Evolutionary conservation across 2,888 invertebrate genomes (phyloP).

Genomic region (Drosophila limbata): DNA sequence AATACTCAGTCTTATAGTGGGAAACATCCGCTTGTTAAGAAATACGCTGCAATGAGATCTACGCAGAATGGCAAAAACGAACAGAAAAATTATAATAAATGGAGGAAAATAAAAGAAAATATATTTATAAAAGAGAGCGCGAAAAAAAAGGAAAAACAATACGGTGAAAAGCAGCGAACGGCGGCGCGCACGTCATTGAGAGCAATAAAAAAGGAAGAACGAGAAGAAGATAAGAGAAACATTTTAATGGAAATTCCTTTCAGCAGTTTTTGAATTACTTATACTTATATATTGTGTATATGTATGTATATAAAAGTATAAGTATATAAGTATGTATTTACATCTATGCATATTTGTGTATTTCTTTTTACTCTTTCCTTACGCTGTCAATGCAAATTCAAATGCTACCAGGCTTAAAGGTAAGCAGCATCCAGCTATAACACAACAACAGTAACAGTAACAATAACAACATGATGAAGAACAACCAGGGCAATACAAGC

Average conservation of each 20-base stretch:
- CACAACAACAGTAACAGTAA: constrained; percentile 36
- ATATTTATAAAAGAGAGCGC: constrained; percentile 14
- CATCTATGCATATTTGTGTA: constrained; percentile 49
- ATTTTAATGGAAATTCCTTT: constrained; percentile 80
- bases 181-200: constrained; percentile 65
- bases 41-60: constrained; percentile 83
- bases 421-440: constrained; percentile 55
- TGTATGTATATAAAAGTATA: constrained; percentile 39
- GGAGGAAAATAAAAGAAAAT: constrained; percentile 23
- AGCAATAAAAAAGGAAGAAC: constrained; percentile 71
- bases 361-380: constrained; percentile 46
- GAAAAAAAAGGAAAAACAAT: constrained; percentile 54
- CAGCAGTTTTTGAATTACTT: constrained; percentile 78
- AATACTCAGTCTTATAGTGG: constrained; percentile 85
- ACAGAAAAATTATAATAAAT: constrained; percentile 28
- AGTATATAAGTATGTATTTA: constrained; percentile 17
- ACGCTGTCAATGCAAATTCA: constrained; percentile 73
- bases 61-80: constrained; percentile 38
- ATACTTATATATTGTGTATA: constrained; percentile 49
- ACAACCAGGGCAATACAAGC: constrained; percentile 32
- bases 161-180: constrained; percentile 68
- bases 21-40: constrained; percentile 85
- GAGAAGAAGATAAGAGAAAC: constrained; percentile 79
- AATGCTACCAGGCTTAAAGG: constrained; percentile 70
- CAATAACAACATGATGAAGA: constrained; percentile 26